Evolutionary conservation across 2,113 vertebrate species (phyloP).

Genomic region (Centrocercus urophasianus): DNA sequence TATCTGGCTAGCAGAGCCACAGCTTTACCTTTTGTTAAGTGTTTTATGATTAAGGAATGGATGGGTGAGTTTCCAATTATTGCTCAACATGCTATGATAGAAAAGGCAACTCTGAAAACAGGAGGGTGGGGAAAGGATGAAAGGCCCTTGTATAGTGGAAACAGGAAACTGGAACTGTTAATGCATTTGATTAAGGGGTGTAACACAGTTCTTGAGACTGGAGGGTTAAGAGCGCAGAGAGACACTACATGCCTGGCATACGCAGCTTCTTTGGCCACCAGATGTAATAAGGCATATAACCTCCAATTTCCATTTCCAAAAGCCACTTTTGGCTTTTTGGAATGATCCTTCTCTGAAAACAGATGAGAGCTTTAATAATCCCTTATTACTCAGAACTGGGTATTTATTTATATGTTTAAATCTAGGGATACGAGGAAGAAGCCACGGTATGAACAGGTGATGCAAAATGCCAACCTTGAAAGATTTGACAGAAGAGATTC

Average conservation of each 20-base stretch:
- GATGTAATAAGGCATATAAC: not conserved
- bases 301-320: not conserved
- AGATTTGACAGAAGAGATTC: constrained; percentile 97
- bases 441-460: rapidly evolving
- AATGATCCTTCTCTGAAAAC: not conserved
- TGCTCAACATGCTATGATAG: not conserved
- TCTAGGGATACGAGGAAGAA: not conserved
- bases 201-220: not conserved
- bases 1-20: not conserved
- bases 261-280: not conserved
- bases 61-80: not conserved
- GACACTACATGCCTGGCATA: rapidly evolving
- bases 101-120: not conserved
- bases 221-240: not conserved
- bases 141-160: not conserved
- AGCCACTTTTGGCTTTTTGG: not conserved
- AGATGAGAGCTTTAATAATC: not conserved
- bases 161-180: not conserved
- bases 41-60: not conserved
- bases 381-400: not conserved
- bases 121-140: not conserved
- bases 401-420: not conserved
- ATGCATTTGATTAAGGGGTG: not conserved
- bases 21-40: not conserved
- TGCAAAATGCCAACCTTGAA: constrained; percentile 86